Conservation (phyloP, 1,140 invertebrate species). For the Drosophila pseudoananassae region DNA sequence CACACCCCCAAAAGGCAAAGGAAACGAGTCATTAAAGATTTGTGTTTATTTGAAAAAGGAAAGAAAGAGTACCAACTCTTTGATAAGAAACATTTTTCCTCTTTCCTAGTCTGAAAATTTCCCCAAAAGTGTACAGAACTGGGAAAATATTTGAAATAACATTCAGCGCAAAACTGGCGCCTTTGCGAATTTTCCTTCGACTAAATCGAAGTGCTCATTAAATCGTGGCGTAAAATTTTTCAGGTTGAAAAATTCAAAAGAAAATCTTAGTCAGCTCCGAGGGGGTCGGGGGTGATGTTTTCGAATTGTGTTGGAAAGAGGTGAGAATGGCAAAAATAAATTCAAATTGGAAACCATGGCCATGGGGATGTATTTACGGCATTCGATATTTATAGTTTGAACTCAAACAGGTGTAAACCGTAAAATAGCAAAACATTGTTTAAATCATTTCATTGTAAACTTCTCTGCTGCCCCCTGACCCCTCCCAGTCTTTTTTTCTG, state of each 20-base stretch:
- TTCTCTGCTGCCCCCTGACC: slow-evolving; percentile 15
- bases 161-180: slow-evolving; percentile 73
- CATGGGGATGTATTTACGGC: slow-evolving; percentile 67
- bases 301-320: background rate
- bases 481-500: background rate
- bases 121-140: slow-evolving; percentile 43
- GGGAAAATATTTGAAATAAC: slow-evolving; percentile 76
- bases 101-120: slow-evolving; percentile 48
- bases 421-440: slow-evolving; percentile 79
- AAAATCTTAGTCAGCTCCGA: slow-evolving; percentile 53
- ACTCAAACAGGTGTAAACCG: slow-evolving; percentile 80
- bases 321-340: slow-evolving; percentile 44
- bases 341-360: slow-evolving; percentile 62
- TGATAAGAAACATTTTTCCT: slow-evolving; percentile 21
- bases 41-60: too few species aligned
- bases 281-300: slow-evolving; percentile 3
- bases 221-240: slow-evolving; percentile 63
- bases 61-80: background rate
- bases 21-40: background rate
- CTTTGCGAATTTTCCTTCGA: slow-evolving; percentile 53
- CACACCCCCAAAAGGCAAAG: background rate
- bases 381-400: slow-evolving; percentile 76
- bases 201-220: slow-evolving; percentile 75
- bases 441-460: slow-evolving; percentile 81
- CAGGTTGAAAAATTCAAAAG: slow-evolving; percentile 47